phyloP scores from a whole-genome alignment of 2,888 invertebrate genomes.

The Tineola bisselliella region DNA sequence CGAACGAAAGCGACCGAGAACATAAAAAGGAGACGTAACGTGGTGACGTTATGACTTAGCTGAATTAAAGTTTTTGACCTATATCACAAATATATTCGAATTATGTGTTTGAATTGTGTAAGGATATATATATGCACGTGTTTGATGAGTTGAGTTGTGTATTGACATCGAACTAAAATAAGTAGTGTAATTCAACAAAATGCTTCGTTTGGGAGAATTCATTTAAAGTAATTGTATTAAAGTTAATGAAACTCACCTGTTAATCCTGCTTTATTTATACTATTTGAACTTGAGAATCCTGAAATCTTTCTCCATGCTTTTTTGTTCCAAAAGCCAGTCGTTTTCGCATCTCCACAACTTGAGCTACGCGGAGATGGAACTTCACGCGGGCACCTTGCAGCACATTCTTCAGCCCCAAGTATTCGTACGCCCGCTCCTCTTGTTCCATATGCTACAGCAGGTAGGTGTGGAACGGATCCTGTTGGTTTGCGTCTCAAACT shows the following conservation, averaged over 20 bases:
- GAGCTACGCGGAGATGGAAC: conserved; percentile 54
- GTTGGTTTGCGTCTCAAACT: conserved; percentile 70
- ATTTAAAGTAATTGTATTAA: not conserved
- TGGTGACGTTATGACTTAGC: not conserved
- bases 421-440: conserved; percentile 57
- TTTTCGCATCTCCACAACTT: conserved; percentile 58
- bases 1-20: conserved; percentile 52
- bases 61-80: not conserved
- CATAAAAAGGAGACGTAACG: conserved; percentile 30
- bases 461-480: conserved; percentile 60
- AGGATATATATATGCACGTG: not conserved
- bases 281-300: conserved; percentile 76
- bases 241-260: conserved; percentile 70
- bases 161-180: not conserved
- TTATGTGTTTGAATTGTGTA: not conserved
- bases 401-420: conserved; percentile 52
- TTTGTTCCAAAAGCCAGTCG: conserved; percentile 75
- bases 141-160: not conserved
- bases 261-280: conserved; percentile 72
- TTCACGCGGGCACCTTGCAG: conserved; percentile 48
- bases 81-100: not conserved
- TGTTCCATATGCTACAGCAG: conserved; percentile 62
- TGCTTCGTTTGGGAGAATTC: not conserved
- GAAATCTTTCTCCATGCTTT: conserved; percentile 83
- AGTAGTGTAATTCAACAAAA: not conserved